Percentiles rank a stretch among this genome's conserved stretches.
Evolutionary conservation across 2,113 vertebrate genomes (phyloP).

Genomic region (Cathartes aura): DNA sequence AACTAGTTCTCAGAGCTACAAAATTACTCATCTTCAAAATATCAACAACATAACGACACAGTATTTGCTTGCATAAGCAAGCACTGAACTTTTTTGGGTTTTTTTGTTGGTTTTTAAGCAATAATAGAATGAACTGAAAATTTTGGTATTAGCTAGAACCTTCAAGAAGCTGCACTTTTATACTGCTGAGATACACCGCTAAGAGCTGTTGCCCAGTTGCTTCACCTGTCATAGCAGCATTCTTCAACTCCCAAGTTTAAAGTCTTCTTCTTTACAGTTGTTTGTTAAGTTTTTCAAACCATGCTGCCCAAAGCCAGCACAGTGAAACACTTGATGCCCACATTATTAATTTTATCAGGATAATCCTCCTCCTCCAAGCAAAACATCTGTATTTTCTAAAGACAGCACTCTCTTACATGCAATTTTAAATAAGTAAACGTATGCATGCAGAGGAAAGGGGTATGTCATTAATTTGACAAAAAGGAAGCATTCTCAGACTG

Average conservation of each 20-base stretch:
- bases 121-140: background rate
- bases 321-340: background rate
- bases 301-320: background rate
- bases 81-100: background rate
- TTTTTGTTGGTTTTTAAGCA: background rate
- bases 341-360: background rate
- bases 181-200: background rate
- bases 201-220: background rate
- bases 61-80: background rate
- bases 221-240: background rate
- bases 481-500: background rate
- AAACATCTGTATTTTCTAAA: constrained; percentile 17
- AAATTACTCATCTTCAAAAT: background rate
- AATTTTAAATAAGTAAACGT: background rate
- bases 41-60: background rate
- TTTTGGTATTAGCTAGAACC: background rate
- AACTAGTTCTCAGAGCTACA: background rate
- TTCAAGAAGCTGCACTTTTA: background rate
- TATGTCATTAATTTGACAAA: background rate
- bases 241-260: background rate
- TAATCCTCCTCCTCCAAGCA: constrained; percentile 18
- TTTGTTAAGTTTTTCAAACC: background rate
- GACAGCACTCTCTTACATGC: background rate
- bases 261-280: background rate
- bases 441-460: background rate